Percentiles rank a stretch among this genome's conserved stretches.
Evolutionary conservation across 2,113 vertebrate species (phyloP).

Genomic region (Picathartes gymnocephalus): DNA sequence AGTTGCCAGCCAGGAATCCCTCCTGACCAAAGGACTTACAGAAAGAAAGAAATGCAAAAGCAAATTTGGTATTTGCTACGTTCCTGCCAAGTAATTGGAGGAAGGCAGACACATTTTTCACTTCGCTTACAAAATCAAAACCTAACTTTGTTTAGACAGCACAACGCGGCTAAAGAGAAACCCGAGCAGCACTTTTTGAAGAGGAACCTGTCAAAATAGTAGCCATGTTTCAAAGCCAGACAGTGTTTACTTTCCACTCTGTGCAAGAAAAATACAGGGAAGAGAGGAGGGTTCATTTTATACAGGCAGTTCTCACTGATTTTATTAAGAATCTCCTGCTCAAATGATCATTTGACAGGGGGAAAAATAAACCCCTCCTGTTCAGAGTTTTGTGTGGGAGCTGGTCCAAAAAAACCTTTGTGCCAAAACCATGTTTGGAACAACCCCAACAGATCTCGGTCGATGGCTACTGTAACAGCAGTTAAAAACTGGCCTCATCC

Average conservation of each 20-base stretch:
- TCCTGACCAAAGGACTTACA: not conserved
- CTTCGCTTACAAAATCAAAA: constrained; percentile 26
- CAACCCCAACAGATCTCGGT: not conserved
- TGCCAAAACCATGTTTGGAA: constrained; percentile 23
- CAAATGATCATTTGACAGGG: constrained; percentile 7
- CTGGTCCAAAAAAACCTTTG: not conserved
- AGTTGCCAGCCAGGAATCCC: not conserved
- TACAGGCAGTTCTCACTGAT: not conserved
- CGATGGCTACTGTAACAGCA: not conserved
- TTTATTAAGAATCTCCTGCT: constrained; percentile 26
- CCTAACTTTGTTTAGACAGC: constrained; percentile 33
- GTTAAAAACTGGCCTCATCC: not conserved
- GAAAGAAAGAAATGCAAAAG: constrained; percentile 12
- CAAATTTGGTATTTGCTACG: not conserved
- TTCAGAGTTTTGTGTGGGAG: not conserved
- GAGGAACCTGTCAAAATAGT: constrained; percentile 57
- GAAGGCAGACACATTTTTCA: constrained; percentile 37
- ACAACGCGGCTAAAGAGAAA: constrained; percentile 39
- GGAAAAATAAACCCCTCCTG: constrained; percentile 6
- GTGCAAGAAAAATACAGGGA: not conserved
- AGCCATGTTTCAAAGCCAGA: constrained; percentile 26
- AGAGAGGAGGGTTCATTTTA: not conserved
- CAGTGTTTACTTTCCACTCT: constrained; percentile 4
- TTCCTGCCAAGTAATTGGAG: constrained; percentile 15
- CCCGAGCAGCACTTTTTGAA: constrained; percentile 14